phyloP scores from a whole-genome alignment of 2,113 vertebrate species.

The Salvelinus fontinalis region DNA sequence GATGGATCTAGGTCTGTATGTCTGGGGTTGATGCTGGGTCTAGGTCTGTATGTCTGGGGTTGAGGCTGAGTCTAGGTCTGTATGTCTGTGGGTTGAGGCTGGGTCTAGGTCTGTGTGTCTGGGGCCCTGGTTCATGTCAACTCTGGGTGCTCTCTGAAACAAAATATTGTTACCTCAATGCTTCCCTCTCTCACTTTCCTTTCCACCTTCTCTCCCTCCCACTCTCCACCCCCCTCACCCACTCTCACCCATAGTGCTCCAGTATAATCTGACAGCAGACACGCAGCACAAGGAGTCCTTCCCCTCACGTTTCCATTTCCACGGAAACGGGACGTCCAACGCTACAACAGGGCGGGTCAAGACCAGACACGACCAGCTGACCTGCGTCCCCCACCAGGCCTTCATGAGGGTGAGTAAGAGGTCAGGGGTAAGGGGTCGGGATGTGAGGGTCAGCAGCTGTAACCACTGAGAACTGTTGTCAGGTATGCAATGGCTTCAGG shows the following conservation, averaged over 20 bases:
- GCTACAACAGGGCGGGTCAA: constrained; percentile 71
- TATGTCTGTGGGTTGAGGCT: no score
- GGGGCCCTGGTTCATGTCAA: no score
- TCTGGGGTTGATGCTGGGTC: no score
- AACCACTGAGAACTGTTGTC: neutral
- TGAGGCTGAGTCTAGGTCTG: no score
- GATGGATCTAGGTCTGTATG: no score
- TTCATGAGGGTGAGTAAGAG: constrained; percentile 84
- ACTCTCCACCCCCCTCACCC: neutral
- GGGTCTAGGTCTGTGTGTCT: no score
- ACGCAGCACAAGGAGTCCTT: constrained; percentile 79
- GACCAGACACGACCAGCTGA: constrained; percentile 58
- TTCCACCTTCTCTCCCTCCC: no score
- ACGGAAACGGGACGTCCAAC: constrained; percentile 84
- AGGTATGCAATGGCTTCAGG: no score
- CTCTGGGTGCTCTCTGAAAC: no score
- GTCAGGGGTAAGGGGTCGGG: neutral
- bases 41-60: no score
- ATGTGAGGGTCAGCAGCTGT: neutral
- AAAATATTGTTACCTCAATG: no score
- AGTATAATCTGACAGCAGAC: constrained; percentile 89
- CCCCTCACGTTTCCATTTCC: constrained; percentile 89
- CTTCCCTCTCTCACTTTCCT: no score
- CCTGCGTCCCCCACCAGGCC: constrained; percentile 79
- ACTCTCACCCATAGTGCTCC: constrained; percentile 71